Percentiles rank a stretch among this genome's conserved stretches.
phyloP scores from a whole-genome alignment of 2,888 invertebrate genomes.

The Drosophila demipolita region DNA sequence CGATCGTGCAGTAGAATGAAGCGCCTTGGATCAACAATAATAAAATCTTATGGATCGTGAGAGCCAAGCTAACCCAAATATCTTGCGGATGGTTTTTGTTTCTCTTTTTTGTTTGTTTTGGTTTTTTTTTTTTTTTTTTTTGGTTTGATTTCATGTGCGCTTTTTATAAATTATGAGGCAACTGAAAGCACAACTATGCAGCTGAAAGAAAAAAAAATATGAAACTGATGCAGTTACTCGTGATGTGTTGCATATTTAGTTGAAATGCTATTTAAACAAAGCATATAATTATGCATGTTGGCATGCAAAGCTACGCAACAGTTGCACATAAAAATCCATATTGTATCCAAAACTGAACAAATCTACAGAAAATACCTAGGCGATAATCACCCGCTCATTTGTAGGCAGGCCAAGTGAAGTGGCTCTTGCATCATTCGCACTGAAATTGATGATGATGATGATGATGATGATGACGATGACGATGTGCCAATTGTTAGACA shows the following conservation, averaged over 20 bases:
- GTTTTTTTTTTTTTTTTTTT: constrained; percentile 27
- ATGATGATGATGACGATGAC: constrained; percentile 17
- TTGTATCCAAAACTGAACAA: constrained; percentile 16
- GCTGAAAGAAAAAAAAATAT: constrained; percentile 19
- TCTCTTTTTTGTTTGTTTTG: not conserved
- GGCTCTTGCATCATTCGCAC: constrained; percentile 64
- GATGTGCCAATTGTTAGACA: constrained; percentile 68
- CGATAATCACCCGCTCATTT: constrained; percentile 66
- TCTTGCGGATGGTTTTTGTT: constrained; percentile 31
- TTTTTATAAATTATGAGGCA: constrained; percentile 65
- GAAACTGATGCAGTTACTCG: constrained; percentile 39
- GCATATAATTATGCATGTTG: constrained; percentile 52
- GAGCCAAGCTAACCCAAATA: constrained; percentile 68
- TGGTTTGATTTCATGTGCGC: constrained; percentile 41
- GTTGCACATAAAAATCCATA: constrained; percentile 33
- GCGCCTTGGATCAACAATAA: constrained; percentile 27
- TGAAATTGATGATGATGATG: constrained; percentile 67
- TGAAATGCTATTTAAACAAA: constrained; percentile 61
- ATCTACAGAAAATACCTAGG: constrained; percentile 21
- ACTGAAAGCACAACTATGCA: constrained; percentile 57
- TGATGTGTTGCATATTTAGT: constrained; percentile 30
- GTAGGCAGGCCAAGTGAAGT: constrained; percentile 68
- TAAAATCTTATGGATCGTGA: constrained; percentile 57
- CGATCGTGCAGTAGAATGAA: constrained; percentile 48
- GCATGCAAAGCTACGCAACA: constrained; percentile 63